Base-by-base conservation (phyloP, 2,113 vertebrate species). In the Myrmecophaga tridactyla region DNA sequence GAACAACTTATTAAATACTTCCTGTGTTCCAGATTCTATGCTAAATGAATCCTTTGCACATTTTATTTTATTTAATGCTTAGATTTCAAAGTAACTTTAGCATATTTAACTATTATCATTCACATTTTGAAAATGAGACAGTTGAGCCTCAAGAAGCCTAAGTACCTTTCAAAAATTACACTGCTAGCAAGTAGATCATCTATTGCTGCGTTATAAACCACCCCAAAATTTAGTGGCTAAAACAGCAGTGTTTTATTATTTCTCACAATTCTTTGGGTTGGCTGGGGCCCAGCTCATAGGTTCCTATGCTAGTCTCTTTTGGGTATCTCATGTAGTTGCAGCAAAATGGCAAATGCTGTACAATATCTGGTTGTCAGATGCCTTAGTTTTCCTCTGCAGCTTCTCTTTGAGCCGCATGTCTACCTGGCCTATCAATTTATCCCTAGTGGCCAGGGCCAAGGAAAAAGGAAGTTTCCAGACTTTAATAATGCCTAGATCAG, bases 51-150 rank as follows among this genome's bases (percentile, higher is more conserved):
- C n/a, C 73, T 80, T 90, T 48, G 17, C 85, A 63, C 34, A 25
- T 93, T 93, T 90, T 81, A 67, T 39, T n/a, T 86, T 58, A 69
- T 81, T 85, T 75, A 86, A 81, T 65, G 39, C 65, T 95, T 93
- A 93, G 15, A 67, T 51, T 60, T 75, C 48, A 81, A 87, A 60
- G n/a, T 94, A 82, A 90, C 18, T n/a, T 89, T 67, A 86, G 43
- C 81, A 36, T 62, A 76, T 43, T 87, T 94, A 96, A 70, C 51
- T 88, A 72, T 27, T 87, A 87, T 77, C 81, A 60, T 75, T 82
- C 63, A 96, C 83, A 87, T 82, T 83, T 91, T 87, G 51, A 77
- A 96, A 94, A 91, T 91, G 88, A 90, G 31, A 89, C 70, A 94
- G 77, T 63, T 82, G 76, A 94, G 48, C 43, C 43, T 94, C 69